These are phyloP conservation scores for Leptobrachium ailaonicum DNA, from an alignment of 2,113 vertebrate genomes.

Conservation along the genomic window DNA sequence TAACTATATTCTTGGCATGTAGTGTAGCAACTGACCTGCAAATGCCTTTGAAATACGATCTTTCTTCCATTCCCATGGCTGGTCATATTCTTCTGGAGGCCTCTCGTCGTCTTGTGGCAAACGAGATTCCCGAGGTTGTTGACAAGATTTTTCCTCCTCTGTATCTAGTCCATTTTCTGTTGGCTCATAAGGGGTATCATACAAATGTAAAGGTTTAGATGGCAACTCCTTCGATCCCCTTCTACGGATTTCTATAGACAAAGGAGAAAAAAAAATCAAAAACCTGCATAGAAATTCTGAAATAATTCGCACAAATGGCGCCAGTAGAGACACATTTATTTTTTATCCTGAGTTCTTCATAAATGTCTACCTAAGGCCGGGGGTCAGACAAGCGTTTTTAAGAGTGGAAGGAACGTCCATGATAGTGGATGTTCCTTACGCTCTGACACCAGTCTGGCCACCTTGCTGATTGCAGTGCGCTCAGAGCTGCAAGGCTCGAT, in stretches of 20 bases:
- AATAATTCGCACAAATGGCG: no score
- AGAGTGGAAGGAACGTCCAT: no score
- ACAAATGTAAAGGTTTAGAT: conserved; percentile 72
- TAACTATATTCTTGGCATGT: no score
- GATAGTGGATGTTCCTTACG: no score
- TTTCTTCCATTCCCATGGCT: conserved; percentile 99
- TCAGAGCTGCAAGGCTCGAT: no score
- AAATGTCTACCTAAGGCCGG: no score
- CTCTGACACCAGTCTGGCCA: no score
- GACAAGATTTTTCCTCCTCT: conserved; percentile 66
- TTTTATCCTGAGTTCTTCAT: no score
- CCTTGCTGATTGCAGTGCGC: no score
- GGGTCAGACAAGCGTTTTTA: no score
- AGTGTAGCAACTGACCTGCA: conserved; percentile 73
- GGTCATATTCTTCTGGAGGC: conserved; percentile 94
- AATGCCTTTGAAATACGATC: conserved; percentile 95
- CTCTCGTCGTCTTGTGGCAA: conserved; percentile 93
- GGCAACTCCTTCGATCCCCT: conserved; percentile 68
- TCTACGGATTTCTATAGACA: conserved; percentile 69
- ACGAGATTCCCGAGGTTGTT: conserved; percentile 80
- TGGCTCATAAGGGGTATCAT: conserved; percentile 88
- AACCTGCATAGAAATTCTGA: not conserved
- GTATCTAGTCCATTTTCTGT: conserved; percentile 71
- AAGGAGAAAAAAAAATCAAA: conserved; percentile 4
- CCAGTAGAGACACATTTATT: no score